Evolutionary conservation across 2,113 vertebrate species (phyloP).

Genomic region (Phylloscopus trochiloides): DNA sequence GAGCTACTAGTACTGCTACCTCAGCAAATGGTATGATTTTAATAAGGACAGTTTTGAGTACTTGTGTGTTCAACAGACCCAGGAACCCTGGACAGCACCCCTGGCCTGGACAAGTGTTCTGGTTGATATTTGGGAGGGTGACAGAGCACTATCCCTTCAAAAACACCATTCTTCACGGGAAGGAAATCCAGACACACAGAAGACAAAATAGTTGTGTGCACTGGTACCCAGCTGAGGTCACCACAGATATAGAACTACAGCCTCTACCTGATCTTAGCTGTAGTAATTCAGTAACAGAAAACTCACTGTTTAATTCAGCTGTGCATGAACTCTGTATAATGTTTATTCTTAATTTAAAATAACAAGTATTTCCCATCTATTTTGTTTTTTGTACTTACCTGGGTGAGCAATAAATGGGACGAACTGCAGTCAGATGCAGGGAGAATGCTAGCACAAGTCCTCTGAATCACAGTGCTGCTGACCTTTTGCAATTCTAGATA

Average conservation of each 20-base stretch:
- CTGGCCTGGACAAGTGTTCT: neutral
- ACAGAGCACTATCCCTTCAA: neutral
- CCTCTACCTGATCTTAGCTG: neutral
- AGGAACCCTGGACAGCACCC: neutral
- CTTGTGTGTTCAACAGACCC: neutral
- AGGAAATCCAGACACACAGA: neutral
- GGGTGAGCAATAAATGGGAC: neutral
- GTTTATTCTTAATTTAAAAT: neutral
- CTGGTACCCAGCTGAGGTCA: neutral
- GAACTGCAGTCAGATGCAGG: neutral
- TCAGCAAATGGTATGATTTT: neutral
- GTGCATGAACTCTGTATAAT: neutral
- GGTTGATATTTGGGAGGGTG: neutral
- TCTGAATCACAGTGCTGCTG: neutral
- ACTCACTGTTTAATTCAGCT: neutral
- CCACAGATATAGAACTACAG: neutral
- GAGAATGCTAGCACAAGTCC: neutral
- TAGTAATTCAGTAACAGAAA: neutral
- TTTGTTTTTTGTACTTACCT: neutral
- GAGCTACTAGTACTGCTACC: neutral
- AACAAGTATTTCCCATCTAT: accelerated
- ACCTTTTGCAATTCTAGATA: neutral
- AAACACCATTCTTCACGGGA: neutral
- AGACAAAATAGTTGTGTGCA: neutral
- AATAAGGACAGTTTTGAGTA: neutral